Base-by-base conservation (phyloP, 2,888 invertebrate species). In the Harpalus rubripes region DNA sequence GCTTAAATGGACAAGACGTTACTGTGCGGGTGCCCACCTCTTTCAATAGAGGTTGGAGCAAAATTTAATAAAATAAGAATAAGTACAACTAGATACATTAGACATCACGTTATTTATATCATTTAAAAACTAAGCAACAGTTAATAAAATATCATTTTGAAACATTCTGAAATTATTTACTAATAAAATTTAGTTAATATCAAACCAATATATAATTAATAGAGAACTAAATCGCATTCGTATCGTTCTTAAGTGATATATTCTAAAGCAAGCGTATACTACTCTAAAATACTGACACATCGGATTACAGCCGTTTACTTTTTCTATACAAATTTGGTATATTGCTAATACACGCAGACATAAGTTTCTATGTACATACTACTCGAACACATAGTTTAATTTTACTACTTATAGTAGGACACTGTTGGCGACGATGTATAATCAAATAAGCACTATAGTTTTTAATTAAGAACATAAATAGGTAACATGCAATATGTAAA, bases 281-380 rank as follows among this genome's bases (percentile, higher is more conserved):
- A 72, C 12, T 10, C 76, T 78, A 58, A 7, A 58, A 80, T 80
- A 80, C 61, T 61, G 59, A 56, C 52, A 72, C 52, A 56, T 65
- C 39, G 65, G 58, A 44, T 68, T 68, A 81, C 52, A 81, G 72
- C 72, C 84, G 63, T 63, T 84, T 61, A 84, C n/a, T 58, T 84
- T 78, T 22, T 85, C 85, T 85, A 85, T 85, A 85, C 85, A 85
- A 76, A 68, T 79, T 85, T 85, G 80, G 80, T 88, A 91, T 92
- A 92, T 92, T 92, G 92, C 92, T 92, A 92, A 91, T 92, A 92
- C 92, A 92, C 92, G 92, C 85, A 85, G 85, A 85, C 80, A 80
- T 85, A 58, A 80, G 68, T 85, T 58, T 68, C 72, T 85, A 85
- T 80, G 52, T 84, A 84, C 78, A 78, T 12, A 44, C 78, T 84